phyloP scores from a whole-genome alignment of 2,113 vertebrate genomes.

The Dromiciops gliroides region DNA sequence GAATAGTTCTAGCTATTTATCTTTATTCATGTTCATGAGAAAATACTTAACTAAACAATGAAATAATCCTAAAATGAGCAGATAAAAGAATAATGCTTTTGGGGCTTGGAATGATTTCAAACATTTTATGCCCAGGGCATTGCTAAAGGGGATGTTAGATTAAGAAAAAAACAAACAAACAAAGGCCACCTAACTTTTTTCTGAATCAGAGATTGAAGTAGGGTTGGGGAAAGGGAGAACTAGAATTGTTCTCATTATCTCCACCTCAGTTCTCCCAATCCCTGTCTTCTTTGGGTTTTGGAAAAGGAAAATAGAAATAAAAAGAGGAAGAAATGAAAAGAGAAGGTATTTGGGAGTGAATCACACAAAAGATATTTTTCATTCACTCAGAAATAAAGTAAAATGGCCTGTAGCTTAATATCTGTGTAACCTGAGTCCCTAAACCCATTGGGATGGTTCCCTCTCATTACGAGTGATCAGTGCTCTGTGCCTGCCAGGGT shows the following conservation, averaged over 20 bases:
- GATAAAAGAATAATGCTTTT: conserved; percentile 14
- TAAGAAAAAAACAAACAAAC: neutral
- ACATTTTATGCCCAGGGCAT: neutral
- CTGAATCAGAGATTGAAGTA: conserved; percentile 1
- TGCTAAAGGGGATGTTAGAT: neutral
- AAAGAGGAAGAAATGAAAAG: neutral
- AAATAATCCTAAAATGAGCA: neutral
- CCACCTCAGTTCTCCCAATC: neutral
- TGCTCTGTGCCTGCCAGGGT: neutral
- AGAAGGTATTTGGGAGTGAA: too few species aligned
- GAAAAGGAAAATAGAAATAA: neutral
- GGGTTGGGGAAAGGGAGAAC: neutral
- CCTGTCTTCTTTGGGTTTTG: neutral
- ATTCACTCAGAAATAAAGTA: neutral
- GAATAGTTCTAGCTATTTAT: conserved; percentile 29
- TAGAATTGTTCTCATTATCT: neutral
- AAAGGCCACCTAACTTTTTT: neutral
- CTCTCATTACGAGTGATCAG: neutral
- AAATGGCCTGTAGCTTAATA: neutral
- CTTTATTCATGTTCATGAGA: conserved; percentile 26
- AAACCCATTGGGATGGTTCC: neutral
- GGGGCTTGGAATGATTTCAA: neutral
- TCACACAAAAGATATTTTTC: neutral
- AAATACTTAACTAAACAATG: conserved; percentile 41
- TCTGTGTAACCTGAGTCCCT: neutral